Base-by-base conservation (phyloP, 2,797 vertebrate genomes). In the Macropodus opercularis region DNA sequence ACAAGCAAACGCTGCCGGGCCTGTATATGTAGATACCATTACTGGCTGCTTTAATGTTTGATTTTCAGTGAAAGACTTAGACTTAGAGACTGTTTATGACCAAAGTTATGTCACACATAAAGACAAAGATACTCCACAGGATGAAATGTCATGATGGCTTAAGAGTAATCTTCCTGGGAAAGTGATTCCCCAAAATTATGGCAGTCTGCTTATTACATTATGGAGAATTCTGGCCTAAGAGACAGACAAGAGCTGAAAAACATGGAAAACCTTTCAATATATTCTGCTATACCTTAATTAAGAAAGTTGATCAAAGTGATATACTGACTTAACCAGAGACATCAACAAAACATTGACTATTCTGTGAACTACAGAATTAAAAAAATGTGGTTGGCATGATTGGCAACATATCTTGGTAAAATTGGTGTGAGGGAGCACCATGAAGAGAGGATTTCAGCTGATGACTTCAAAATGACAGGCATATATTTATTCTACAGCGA, bases 401-500 rank as follows among this genome's bases (percentile, higher is more conserved):
- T 24, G 3, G 6, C 3, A 24, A 24, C 3, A 24, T 24, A 24
- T 24, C 24, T 24, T 24, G 24, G 24, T 24, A 3, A n/a, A n/a
- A n/a, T n/a, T 19, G 8, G 29, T 34, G 5, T 27, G 6, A 0
- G 8, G 21, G 5, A 44, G 8, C 24, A 36, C 41, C 10, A 19
- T 2, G 38, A 21, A 31, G 3, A 4, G 19, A 17, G 17, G 27
- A 23, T 51, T 48, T 42, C 52, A 58, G 40, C 27, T 48, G 32
- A 53, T 35, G 43, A 35, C 42, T 23, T 54, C 24, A 23, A 42
- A 41, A 21, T 57, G 44, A 60, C n/a, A 42, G 62, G 14, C 50
- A 53, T 43, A 24, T 42, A 75, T 63, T 61, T 42, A 57, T 62
- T 42, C 29, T 14, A 4, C 14, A 42, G 70, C 59, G 19, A 40